Base-by-base conservation (phyloP, 2,888 invertebrate species). In the Drosophila melanocephala region DNA sequence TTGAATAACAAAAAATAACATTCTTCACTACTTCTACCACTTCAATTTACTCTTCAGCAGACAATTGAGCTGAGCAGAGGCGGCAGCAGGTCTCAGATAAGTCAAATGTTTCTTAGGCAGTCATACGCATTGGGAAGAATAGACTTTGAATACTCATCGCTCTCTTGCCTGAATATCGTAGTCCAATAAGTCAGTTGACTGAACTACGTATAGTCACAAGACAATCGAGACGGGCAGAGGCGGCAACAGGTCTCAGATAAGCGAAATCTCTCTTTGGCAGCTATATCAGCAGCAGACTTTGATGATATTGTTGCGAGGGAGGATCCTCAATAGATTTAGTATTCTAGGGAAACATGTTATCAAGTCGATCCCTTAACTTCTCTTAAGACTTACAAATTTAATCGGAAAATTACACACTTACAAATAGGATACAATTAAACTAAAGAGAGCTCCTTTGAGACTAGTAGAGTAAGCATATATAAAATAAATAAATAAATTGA, bases 1-100 rank as follows among this genome's bases (percentile, higher is more conserved):
- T 75, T 69, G 56, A 72, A 75, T 56, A 72, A 55, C 44, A 53
- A 65, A 50, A 28, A 57, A 30, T 1, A n/a, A 39, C n/a, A 16
- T 4, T n/a, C 28, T 57, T 57, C 30, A 39, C 30, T 1, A 30
- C 39, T 57, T 39, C 30, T 39, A 16, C 39, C 47, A 47, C 47
- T 47, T 47, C 22, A 47, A 47, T 16, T 16, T 22, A 16, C 47
- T 22, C 47, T 47, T 47, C 47, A 26, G 47, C 7, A 5, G 22
- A 4, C 22, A 47, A 47, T 47, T 16, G 47, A 22, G 16, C 16
- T 26, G 47, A 16, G 16, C 47, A 26, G 47, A 26, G 47, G 22
- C 47, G 26, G 47, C 47, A 5, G 9, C 47, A 47, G 16, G 22
- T 47, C 16, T 26, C 9, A 26, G 16, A 26, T 47, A 26, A 47